These are phyloP conservation scores for Cerceris ruficornis DNA, from an alignment of 2,888 invertebrate genomes.

Conservation along the genomic window DNA sequence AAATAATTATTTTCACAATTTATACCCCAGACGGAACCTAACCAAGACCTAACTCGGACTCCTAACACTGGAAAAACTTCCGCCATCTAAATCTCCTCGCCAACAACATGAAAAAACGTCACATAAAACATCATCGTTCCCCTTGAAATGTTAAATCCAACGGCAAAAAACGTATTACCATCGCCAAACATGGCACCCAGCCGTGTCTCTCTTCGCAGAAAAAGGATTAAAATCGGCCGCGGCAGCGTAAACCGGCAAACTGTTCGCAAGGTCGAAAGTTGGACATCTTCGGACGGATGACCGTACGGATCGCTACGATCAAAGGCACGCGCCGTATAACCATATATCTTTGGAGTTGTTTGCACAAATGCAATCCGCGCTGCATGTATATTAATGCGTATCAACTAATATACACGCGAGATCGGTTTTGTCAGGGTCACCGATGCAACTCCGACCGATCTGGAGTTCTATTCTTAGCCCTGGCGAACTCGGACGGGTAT, in stretches of 20 bases:
- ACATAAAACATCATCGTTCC: too few species aligned
- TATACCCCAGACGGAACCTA: too few species aligned
- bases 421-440: slow-evolving; percentile 41
- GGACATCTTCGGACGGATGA: slow-evolving; percentile 42
- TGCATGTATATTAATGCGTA: slow-evolving; percentile 13
- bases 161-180: too few species aligned
- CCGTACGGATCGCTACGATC: slow-evolving; percentile 39
- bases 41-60: too few species aligned
- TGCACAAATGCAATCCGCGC: neutral
- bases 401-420: slow-evolving; percentile 32
- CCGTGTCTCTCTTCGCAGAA: too few species aligned
- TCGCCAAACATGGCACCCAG: too few species aligned
- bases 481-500: slow-evolving; percentile 4
- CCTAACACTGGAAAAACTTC: too few species aligned
- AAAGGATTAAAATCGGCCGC: slow-evolving; percentile 38
- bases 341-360: slow-evolving; percentile 30
- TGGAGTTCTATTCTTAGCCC: slow-evolving; percentile 1
- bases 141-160: too few species aligned
- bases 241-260: neutral
- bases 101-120: too few species aligned
- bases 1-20: too few species aligned
- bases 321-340: slow-evolving; percentile 32
- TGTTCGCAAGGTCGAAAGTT: slow-evolving; percentile 50
- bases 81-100: too few species aligned
- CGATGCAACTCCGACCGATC: slow-evolving; percentile 7